These are phyloP conservation scores for Rhea americana DNA, from an alignment of 2,113 vertebrate species.

Conservation along the genomic window DNA sequence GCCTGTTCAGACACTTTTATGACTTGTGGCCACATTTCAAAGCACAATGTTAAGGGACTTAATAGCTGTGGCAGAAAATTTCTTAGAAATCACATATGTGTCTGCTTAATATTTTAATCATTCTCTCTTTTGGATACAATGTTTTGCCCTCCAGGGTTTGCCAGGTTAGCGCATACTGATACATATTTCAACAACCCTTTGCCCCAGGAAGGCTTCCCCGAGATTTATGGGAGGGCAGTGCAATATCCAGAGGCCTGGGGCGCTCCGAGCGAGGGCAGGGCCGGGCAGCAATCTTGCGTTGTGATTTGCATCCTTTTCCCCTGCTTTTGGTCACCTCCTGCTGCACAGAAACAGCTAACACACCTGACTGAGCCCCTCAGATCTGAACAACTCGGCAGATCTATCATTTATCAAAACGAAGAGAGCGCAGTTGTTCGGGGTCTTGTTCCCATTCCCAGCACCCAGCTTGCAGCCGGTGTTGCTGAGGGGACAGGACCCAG, in stretches of 20 bases:
- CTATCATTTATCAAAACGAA: background rate
- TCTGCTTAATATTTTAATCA: slow-evolving; percentile 54
- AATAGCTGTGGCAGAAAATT: slow-evolving; percentile 52
- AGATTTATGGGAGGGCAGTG: slow-evolving; percentile 24
- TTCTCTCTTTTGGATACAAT: slow-evolving; percentile 2
- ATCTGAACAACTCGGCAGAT: background rate
- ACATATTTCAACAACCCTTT: slow-evolving; percentile 7
- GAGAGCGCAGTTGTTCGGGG: background rate
- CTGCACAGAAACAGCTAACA: background rate
- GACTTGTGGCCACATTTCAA: slow-evolving; percentile 56
- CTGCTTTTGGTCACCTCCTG: rapidly evolving
- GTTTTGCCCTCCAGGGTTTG: background rate
- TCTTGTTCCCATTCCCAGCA: background rate
- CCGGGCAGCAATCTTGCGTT: background rate
- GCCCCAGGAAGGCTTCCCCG: slow-evolving; percentile 4
- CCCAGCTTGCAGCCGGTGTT: background rate
- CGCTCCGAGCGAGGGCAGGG: background rate
- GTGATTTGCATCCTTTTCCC: background rate
- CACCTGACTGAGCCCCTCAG: background rate
- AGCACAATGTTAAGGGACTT: slow-evolving; percentile 33
- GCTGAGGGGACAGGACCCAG: background rate
- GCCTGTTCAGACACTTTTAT: slow-evolving; percentile 55
- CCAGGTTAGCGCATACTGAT: slow-evolving; percentile 25
- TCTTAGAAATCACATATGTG: slow-evolving; percentile 18
- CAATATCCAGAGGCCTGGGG: background rate